These are phyloP conservation scores for Stomatorhinus ivindoensis DNA, from an alignment of 2,113 vertebrate species.

Conservation along the genomic window DNA sequence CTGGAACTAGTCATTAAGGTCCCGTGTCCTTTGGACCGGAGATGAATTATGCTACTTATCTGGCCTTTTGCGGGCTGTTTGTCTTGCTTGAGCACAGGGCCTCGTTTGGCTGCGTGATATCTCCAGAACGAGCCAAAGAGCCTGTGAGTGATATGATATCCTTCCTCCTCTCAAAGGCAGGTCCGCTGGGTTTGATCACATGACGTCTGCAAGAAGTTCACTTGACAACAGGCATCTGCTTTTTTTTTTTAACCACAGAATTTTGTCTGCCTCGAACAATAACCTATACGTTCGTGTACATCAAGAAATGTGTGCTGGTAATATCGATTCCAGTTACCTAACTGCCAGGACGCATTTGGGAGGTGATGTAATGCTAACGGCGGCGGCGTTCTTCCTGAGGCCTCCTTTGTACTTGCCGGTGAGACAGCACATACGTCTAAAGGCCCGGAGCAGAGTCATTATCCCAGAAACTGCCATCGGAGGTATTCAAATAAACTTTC, in stretches of 20 bases:
- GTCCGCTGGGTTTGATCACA: conserved; percentile 52
- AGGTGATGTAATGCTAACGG: not conserved
- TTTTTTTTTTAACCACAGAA: conserved; percentile 42
- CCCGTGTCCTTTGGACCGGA: conserved; percentile 22
- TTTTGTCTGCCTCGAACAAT: conserved; percentile 39
- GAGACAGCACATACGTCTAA: not conserved
- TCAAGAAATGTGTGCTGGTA: not conserved
- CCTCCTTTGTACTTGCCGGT: not conserved
- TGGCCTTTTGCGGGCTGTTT: conserved; percentile 50
- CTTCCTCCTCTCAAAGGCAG: conserved; percentile 34
- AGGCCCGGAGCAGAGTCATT: not conserved
- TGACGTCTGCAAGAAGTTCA: conserved; percentile 35
- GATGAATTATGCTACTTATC: conserved; percentile 51
- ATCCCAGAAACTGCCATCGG: not conserved
- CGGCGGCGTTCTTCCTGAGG: not conserved
- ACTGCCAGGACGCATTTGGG: not conserved
- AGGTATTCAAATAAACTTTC: not conserved
- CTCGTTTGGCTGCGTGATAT: conserved; percentile 41
- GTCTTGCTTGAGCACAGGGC: conserved; percentile 47
- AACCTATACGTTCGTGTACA: not conserved
- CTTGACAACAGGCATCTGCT: conserved; percentile 50
- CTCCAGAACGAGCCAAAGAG: conserved; percentile 37
- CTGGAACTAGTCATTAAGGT: conserved; percentile 24
- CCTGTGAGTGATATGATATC: conserved; percentile 32
- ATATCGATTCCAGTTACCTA: not conserved